A percentile compares a stretch with the other conserved stretches of the same genome.
These are phyloP conservation scores for Bergia puertoricense DNA, from an alignment of 92 coral and sea anemone species.

Conservation along the genomic window DNA sequence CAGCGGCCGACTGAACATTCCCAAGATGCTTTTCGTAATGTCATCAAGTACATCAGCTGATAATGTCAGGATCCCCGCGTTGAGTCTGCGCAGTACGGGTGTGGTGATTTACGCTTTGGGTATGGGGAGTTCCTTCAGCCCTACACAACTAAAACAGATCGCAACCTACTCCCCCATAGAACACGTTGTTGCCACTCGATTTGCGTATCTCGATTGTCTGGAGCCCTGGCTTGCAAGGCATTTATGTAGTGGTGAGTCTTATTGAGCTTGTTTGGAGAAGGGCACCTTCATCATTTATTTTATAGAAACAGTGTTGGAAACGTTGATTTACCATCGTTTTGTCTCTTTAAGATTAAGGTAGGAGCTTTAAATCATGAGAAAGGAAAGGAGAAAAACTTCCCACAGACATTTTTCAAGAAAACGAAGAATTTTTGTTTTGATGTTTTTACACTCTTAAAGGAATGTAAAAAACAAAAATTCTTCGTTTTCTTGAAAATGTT, in stretches of 20 bases:
- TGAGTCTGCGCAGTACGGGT: slow-evolving; percentile 20
- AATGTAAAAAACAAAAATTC: too few relatives aligned
- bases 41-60: slow-evolving; percentile 40
- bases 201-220: slow-evolving; percentile 33
- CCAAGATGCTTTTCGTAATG: slow-evolving; percentile 45
- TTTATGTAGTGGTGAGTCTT: slow-evolving; percentile 36
- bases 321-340: background rate
- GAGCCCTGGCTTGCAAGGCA: slow-evolving; percentile 40
- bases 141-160: slow-evolving; percentile 21
- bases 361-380: too few relatives aligned
- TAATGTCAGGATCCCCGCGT: slow-evolving; percentile 19
- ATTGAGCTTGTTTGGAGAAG: background rate
- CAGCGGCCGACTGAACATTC: slow-evolving; percentile 35
- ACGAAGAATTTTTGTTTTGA: too few relatives aligned
- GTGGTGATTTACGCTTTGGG: slow-evolving; percentile 35
- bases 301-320: too few relatives aligned
- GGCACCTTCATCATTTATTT: too few relatives aligned
- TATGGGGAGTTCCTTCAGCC: slow-evolving; percentile 24
- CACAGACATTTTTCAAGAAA: too few relatives aligned
- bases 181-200: slow-evolving; percentile 37
- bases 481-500: too few relatives aligned
- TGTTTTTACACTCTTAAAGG: too few relatives aligned
- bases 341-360: too few relatives aligned
- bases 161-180: slow-evolving; percentile 20
- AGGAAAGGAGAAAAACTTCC: too few relatives aligned